Percentiles rank a stretch among this genome's conserved stretches.
Conservation (phyloP, 2,888 invertebrate genomes). For the Tetheella fluctuosa region DNA sequence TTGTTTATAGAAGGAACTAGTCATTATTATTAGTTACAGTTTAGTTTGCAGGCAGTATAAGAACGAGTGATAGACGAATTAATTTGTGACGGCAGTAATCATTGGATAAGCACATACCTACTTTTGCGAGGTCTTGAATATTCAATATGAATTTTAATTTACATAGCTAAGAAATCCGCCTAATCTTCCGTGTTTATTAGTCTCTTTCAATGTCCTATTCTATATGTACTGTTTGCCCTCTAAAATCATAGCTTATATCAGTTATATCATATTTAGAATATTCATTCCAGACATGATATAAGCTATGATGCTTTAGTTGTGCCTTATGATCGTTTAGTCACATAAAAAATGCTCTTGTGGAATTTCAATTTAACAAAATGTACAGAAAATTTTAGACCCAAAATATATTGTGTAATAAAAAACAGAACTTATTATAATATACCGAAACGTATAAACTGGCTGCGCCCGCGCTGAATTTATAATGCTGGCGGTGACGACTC, state of each 20-base stretch:
- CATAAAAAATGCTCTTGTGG: no score
- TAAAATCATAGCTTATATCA: no score
- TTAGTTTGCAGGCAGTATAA: not conserved
- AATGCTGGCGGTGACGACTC: constrained; percentile 57
- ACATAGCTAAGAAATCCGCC: not conserved
- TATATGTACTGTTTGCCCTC: no score
- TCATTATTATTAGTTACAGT: not conserved
- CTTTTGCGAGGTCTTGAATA: constrained; percentile 50
- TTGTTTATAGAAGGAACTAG: not conserved
- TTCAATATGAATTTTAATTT: constrained; percentile 21
- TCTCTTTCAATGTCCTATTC: no score
- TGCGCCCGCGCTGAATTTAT: constrained; percentile 57
- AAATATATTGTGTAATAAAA: constrained; percentile 17
- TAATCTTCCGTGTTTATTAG: constrained; percentile 7
- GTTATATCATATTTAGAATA: no score
- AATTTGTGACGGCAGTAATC: constrained; percentile 52
- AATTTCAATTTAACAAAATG: no score
- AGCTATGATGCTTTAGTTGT: no score
- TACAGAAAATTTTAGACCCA: not conserved
- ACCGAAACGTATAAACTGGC: constrained; percentile 54
- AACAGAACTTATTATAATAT: constrained; percentile 37
- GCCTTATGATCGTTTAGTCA: no score
- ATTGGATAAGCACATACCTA: constrained; percentile 42
- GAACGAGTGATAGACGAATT: constrained; percentile 31
- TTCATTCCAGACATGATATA: no score